phyloP scores from a whole-genome alignment of 1,140 invertebrate genomes.

The Lordiphosa collinella region DNA sequence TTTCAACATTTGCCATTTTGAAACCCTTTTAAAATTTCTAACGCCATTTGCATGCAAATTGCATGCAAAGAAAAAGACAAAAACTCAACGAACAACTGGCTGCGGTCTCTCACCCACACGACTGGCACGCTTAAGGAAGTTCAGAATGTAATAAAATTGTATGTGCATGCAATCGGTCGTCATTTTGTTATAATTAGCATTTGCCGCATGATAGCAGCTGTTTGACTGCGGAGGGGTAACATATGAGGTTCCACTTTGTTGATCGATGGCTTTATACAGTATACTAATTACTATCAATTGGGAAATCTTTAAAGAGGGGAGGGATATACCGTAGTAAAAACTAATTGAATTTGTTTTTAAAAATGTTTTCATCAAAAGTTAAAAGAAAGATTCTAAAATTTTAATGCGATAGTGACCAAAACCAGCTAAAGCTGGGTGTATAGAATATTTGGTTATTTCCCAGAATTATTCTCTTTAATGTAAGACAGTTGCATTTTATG shows the following conservation, averaged over 20 bases:
- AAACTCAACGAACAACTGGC: background rate
- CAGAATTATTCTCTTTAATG: background rate
- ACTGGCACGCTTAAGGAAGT: conserved; percentile 46
- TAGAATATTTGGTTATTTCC: too few relatives aligned
- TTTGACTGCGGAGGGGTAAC: background rate
- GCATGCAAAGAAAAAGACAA: conserved; percentile 1
- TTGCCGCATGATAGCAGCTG: conserved; percentile 52
- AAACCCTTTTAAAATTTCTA: conserved; percentile 11
- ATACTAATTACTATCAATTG: too few relatives aligned
- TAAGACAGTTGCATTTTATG: conserved; percentile 29
- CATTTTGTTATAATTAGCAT: conserved; percentile 59
- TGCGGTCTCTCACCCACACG: background rate
- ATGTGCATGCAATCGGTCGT: conserved; percentile 24
- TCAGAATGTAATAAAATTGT: conserved; percentile 46
- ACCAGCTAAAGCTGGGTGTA: too few relatives aligned
- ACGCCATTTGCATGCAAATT: conserved; percentile 56
- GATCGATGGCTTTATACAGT: too few relatives aligned
- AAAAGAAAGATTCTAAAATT: too few relatives aligned
- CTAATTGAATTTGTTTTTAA: too few relatives aligned
- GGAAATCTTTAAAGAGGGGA: too few relatives aligned
- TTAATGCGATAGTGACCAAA: too few relatives aligned
- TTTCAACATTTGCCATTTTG: conserved; percentile 12
- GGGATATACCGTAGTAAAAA: too few relatives aligned
- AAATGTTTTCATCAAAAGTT: too few relatives aligned
- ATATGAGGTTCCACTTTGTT: too few relatives aligned